Percentiles rank a stretch among this genome's conserved stretches.
Evolutionary conservation across 2,888 invertebrate species (phyloP).

Genomic region (Chrysolina haemoptera): DNA sequence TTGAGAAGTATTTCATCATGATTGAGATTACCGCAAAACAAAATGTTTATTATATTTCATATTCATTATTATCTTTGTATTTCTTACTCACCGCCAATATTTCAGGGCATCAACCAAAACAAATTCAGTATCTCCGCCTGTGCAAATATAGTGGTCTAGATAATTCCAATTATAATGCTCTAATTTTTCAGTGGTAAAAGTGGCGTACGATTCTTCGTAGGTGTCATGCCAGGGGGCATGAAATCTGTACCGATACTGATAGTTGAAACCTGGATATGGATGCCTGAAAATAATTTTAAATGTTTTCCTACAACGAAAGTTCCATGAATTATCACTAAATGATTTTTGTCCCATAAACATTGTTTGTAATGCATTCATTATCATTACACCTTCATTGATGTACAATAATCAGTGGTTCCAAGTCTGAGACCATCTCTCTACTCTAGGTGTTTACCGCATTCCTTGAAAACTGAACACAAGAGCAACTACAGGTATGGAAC

Average conservation of each 20-base stretch:
- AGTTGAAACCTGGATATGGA: slow-evolving; percentile 93
- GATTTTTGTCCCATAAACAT: background rate
- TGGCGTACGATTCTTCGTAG: slow-evolving; percentile 95
- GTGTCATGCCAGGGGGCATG: slow-evolving; percentile 93
- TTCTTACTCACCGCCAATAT: slow-evolving; percentile 66
- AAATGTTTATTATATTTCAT: too few species aligned
- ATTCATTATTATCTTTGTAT: too few species aligned
- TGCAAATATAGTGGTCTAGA: slow-evolving; percentile 96
- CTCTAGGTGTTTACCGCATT: too few species aligned
- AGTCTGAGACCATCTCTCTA: too few species aligned
- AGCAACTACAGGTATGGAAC: too few species aligned
- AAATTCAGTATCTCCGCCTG: slow-evolving; percentile 92
- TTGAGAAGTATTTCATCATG: too few species aligned
- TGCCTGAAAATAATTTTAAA: slow-evolving; percentile 31
- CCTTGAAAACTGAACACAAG: too few species aligned
- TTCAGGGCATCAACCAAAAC: slow-evolving; percentile 85
- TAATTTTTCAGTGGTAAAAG: slow-evolving; percentile 93
- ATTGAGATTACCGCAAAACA: too few species aligned
- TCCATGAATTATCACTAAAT: background rate
- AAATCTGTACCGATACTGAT: slow-evolving; percentile 92
- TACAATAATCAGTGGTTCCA: too few species aligned
- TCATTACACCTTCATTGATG: too few species aligned
- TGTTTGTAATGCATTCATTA: too few species aligned
- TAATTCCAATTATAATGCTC: slow-evolving; percentile 99
- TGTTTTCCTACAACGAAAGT: background rate